These are phyloP conservation scores for Streptopelia turtur DNA, from an alignment of 2,797 vertebrate species.

Conservation along the genomic window DNA sequence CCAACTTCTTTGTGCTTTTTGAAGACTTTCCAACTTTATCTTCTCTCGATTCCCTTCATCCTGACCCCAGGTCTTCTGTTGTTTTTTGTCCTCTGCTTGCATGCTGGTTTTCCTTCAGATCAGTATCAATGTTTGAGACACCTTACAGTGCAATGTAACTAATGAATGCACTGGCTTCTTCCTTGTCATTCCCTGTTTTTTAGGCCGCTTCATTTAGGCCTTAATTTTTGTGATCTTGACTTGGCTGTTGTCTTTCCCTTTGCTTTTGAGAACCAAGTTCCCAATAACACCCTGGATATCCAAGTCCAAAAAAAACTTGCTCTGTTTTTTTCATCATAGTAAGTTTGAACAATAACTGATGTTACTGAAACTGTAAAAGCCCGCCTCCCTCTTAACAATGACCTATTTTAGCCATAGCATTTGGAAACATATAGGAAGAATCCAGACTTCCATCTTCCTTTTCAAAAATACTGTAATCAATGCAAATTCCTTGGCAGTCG, in stretches of 20 bases:
- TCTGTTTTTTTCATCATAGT: not conserved
- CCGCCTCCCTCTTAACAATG: no score
- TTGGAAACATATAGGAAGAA: not conserved
- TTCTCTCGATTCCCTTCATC: not conserved
- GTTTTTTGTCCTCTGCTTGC: not conserved
- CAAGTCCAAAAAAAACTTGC: not conserved
- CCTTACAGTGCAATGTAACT: not conserved
- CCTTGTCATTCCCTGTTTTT: not conserved
- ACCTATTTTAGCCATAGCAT: not conserved
- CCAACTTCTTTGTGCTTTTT: not conserved
- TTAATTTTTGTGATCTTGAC: not conserved
- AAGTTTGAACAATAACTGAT: not conserved
- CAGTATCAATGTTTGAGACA: not conserved
- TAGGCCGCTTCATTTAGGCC: not conserved
- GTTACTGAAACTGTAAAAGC: not conserved
- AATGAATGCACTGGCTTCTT: not conserved
- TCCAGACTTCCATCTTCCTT: not conserved
- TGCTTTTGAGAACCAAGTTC: not conserved
- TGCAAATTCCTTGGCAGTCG: not conserved
- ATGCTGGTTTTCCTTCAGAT: not conserved
- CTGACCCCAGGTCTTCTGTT: not conserved
- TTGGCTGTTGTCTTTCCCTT: not conserved
- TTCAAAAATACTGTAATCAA: not conserved
- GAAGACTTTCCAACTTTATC: not conserved
- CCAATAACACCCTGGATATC: not conserved